phyloP scores from a whole-genome alignment of 2,113 vertebrate species.

The Eulacestoma nigropectus region DNA sequence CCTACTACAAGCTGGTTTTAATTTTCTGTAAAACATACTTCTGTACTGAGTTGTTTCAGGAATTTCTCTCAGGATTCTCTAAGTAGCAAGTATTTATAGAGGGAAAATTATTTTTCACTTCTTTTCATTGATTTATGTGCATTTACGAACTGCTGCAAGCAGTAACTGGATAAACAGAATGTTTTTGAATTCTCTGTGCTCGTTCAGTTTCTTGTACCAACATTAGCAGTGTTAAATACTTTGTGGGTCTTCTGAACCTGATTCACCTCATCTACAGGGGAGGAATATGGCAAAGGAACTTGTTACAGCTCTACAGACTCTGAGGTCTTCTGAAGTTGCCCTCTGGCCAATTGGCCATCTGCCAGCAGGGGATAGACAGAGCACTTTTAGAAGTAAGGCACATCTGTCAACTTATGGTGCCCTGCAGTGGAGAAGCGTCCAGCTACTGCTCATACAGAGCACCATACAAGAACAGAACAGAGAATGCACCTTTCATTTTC shows the following conservation, averaged over 20 bases:
- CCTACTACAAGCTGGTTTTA: background rate
- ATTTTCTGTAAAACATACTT: background rate
- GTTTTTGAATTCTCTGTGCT: background rate
- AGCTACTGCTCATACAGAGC: background rate
- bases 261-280: background rate
- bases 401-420: fast-evolving
- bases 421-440: background rate
- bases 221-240: background rate
- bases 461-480: background rate
- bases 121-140: background rate
- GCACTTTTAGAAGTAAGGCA: background rate
- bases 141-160: background rate
- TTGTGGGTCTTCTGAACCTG: background rate
- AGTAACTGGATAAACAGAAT: background rate
- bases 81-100: background rate
- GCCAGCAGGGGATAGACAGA: background rate
- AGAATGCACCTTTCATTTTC: background rate
- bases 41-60: background rate
- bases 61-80: background rate
- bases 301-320: background rate
- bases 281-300: background rate
- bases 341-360: background rate
- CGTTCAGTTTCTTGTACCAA: background rate
- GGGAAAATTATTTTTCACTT: background rate
- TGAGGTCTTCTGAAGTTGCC: background rate